These are phyloP conservation scores for Drosophila acutilabella DNA, from an alignment of 2,888 invertebrate genomes.

Conservation along the genomic window DNA sequence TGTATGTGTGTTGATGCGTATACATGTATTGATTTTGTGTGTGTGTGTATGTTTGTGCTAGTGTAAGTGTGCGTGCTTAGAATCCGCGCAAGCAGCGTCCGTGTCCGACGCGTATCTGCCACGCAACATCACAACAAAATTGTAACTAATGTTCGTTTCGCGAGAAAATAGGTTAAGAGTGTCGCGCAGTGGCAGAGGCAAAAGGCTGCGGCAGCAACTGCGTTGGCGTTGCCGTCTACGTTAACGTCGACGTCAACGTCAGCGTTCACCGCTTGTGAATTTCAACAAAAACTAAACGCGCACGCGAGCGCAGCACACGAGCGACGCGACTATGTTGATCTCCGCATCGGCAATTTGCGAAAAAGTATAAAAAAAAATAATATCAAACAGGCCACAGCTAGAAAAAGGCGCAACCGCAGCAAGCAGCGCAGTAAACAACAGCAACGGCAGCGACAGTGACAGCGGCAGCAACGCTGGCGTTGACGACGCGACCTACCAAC, in stretches of 20 bases:
- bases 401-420: conserved; percentile 75
- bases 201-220: conserved; percentile 36
- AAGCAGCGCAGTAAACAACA: conserved; percentile 57
- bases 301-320: conserved; percentile 68
- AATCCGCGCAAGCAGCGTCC: conserved; percentile 82
- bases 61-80: conserved; percentile 71
- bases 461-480: conserved; percentile 59
- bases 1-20: conserved; percentile 11
- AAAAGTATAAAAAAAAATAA: conserved; percentile 50
- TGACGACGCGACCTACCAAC: conserved; percentile 80
- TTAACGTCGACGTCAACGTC: conserved; percentile 24
- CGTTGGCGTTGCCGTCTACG: conserved; percentile 39
- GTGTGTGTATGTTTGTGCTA: conserved; percentile 41
- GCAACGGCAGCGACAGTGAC: conserved; percentile 41
- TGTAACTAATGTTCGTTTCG: conserved; percentile 83
- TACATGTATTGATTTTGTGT: conserved; percentile 11
- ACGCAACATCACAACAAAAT: conserved; percentile 85
- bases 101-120: conserved; percentile 83
- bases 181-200: conserved; percentile 72
- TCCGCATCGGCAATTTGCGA: conserved; percentile 77
- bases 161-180: conserved; percentile 83
- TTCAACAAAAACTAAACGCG: conserved; percentile 64
- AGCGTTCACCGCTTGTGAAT: conserved; percentile 44
- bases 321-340: conserved; percentile 69
- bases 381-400: conserved; percentile 61